phyloP scores from a whole-genome alignment of 2,888 invertebrate species.

The Troides aeacus region DNA sequence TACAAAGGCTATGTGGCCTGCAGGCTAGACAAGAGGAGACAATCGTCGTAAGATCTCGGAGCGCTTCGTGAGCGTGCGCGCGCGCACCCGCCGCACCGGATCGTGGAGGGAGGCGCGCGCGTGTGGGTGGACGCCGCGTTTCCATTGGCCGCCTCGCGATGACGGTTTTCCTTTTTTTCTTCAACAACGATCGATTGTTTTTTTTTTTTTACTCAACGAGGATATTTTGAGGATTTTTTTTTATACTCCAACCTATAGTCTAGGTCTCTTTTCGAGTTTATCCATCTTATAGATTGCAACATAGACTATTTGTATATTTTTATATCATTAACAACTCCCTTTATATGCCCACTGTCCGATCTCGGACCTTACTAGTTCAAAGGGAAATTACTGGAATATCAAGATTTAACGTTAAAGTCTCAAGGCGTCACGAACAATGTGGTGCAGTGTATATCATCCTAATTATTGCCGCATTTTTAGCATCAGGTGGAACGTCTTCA shows the following conservation, averaged over 20 bases:
- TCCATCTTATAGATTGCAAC: no score
- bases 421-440: no score
- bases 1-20: constrained; percentile 38
- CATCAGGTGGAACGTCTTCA: no score
- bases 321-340: no score
- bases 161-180: constrained; percentile 30
- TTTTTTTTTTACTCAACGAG: not conserved
- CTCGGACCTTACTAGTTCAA: no score
- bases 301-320: no score
- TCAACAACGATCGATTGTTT: constrained; percentile 27
- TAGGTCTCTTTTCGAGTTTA: no score
- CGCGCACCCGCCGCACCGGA: constrained; percentile 36
- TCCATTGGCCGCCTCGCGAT: constrained; percentile 46
- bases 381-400: no score
- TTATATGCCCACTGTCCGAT: no score
- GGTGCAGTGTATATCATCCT: no score
- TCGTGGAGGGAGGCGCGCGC: constrained; percentile 12
- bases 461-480: no score
- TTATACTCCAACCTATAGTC: not conserved
- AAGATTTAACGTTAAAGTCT: no score
- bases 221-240: not conserved
- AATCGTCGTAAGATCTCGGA: constrained; percentile 69
- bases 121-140: constrained; percentile 47
- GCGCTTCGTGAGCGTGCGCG: constrained; percentile 65
- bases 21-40: constrained; percentile 59